Conservation (phyloP, 1,140 invertebrate species). For the Drosophila lowei region DNA sequence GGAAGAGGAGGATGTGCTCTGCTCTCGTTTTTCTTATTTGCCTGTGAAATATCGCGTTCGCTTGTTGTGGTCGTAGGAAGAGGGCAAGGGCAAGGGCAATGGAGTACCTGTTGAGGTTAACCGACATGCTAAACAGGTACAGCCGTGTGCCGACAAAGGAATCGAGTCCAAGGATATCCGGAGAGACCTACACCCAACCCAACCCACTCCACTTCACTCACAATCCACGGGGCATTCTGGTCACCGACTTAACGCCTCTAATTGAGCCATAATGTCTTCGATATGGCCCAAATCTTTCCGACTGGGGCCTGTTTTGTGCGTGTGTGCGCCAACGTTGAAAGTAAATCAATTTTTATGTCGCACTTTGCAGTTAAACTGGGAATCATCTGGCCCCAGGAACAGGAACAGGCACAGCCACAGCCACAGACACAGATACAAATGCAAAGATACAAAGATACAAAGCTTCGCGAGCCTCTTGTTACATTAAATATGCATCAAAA, state of each 20-base stretch:
- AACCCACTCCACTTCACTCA: neutral
- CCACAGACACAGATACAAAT: neutral
- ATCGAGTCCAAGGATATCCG: conserved; percentile 2
- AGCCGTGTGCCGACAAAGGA: conserved; percentile 3
- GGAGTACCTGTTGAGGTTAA: conserved; percentile 41
- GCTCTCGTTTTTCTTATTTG: conserved; percentile 45
- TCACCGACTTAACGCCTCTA: conserved; percentile 54
- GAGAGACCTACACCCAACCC: neutral
- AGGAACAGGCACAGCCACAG: neutral
- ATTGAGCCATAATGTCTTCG: conserved; percentile 65
- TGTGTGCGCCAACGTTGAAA: conserved; percentile 27
- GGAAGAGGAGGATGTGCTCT: conserved; percentile 28
- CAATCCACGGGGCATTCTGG: neutral
- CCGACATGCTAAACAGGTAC: conserved; percentile 14
- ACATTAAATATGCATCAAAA: conserved; percentile 82
- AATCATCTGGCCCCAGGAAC: too few relatives aligned
- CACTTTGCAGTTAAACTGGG: conserved; percentile 72
- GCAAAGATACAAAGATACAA: conserved; percentile 37
- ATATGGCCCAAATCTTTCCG: conserved; percentile 29
- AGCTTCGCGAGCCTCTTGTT: conserved; percentile 44
- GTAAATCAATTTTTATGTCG: conserved; percentile 80
- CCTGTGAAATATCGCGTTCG: conserved; percentile 65
- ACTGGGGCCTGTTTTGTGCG: neutral
- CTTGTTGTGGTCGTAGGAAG: conserved; percentile 22
- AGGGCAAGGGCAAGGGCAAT: conserved; percentile 11